Percentiles rank a stretch among this genome's conserved stretches.
Evolutionary conservation across 2,888 invertebrate species (phyloP).

Genomic region (Crossocerus cetratus): DNA sequence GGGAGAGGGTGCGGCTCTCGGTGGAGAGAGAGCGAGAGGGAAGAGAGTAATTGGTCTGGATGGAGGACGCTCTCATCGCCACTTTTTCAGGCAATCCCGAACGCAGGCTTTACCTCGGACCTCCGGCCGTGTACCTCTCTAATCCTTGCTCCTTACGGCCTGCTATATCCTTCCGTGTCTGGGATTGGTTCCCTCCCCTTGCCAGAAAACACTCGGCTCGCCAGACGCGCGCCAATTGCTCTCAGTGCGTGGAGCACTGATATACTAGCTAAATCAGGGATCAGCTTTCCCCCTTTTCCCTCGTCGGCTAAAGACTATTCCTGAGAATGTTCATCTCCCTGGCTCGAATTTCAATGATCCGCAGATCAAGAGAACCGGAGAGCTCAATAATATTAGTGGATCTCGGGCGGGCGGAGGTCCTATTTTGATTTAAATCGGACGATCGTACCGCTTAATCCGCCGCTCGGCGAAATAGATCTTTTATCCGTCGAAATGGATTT

Average conservation of each 20-base stretch:
- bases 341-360: constrained; percentile 13
- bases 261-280: neutral
- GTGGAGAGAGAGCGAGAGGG: constrained; percentile 7
- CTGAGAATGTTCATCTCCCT: too few relatives aligned
- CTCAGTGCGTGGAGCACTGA: neutral
- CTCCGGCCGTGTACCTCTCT: constrained; percentile 49
- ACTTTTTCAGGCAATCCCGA: constrained; percentile 65
- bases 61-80: constrained; percentile 50
- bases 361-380: too few relatives aligned
- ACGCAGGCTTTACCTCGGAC: constrained; percentile 56
- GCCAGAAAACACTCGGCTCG: constrained; percentile 27
- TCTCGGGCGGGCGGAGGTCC: too few relatives aligned
- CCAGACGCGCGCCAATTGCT: neutral
- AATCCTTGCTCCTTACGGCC: constrained; percentile 59
- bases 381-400: too few relatives aligned
- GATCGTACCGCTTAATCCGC: neutral
- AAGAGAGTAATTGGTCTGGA: constrained; percentile 58
- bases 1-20: constrained; percentile 7
- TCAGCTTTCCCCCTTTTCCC: neutral
- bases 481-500: neutral
- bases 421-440: neutral
- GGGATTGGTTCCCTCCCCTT: constrained; percentile 13
- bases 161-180: constrained; percentile 41
- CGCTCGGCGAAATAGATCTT: neutral
- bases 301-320: too few relatives aligned